phyloP scores from a whole-genome alignment of 2,797 vertebrate species.

The Brotula barbata region DNA sequence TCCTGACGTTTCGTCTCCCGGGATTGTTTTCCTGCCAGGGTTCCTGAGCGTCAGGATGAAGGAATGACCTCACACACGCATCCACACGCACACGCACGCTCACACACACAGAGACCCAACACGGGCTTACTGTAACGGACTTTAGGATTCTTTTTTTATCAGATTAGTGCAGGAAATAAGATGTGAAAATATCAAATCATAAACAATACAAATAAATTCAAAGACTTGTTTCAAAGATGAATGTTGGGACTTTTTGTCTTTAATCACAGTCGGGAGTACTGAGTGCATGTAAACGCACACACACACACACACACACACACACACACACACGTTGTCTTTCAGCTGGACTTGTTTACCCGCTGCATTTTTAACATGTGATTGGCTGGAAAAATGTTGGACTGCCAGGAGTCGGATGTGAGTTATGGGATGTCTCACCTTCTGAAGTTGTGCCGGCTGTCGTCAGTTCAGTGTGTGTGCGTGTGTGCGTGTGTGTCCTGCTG shows the following conservation, averaged over 20 bases:
- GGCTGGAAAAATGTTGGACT: slow-evolving; percentile 68
- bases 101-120: no score
- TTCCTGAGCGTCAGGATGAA: slow-evolving; percentile 29
- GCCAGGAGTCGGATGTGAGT: slow-evolving; percentile 74
- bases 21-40: slow-evolving; percentile 34
- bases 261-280: no score
- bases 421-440: slow-evolving; percentile 76
- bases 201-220: no score
- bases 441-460: slow-evolving; percentile 73
- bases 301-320: slow-evolving; percentile 22
- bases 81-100: not conserved
- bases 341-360: slow-evolving; percentile 72
- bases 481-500: slow-evolving; percentile 42
- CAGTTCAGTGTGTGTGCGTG: slow-evolving; percentile 26
- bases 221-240: no score
- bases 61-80: slow-evolving; percentile 26
- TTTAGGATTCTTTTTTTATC: no score
- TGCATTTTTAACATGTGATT: slow-evolving; percentile 73
- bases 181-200: no score
- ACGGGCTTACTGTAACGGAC: no score
- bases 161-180: no score
- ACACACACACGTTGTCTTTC: slow-evolving; percentile 68
- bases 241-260: no score
- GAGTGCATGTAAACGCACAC: slow-evolving; percentile 6
- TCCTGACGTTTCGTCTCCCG: slow-evolving; percentile 19